Evolutionary conservation across 1,140 invertebrate species (phyloP).

Genomic region (Thaumetopoea pityocampa): DNA sequence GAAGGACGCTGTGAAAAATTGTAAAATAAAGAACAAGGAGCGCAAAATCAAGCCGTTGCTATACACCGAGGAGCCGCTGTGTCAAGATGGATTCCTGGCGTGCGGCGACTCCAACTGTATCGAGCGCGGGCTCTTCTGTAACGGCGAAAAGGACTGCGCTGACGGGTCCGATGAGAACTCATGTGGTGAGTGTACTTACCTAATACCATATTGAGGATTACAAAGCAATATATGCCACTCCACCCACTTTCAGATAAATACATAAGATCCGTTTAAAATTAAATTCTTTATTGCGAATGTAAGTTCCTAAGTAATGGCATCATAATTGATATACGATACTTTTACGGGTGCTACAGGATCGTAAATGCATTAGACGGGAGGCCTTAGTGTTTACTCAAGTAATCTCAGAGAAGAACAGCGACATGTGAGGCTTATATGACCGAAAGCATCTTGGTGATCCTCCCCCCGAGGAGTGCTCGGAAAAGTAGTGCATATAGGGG

Average conservation of each 20-base stretch:
- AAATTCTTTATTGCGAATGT: too few relatives aligned
- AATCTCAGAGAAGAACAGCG: too few relatives aligned
- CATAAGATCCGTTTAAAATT: too few relatives aligned
- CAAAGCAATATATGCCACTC: neutral
- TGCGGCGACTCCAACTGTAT: conserved; percentile 92
- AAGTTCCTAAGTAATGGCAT: too few relatives aligned
- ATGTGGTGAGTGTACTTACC: conserved; percentile 86
- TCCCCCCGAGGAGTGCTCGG: too few relatives aligned
- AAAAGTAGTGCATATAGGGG: too few relatives aligned
- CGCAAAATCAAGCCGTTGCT: conserved; percentile 92
- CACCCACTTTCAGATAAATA: neutral
- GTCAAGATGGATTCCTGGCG: conserved; percentile 89
- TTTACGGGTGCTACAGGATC: too few relatives aligned
- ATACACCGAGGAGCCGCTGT: conserved; percentile 94
- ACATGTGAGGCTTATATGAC: too few relatives aligned
- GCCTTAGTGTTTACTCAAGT: too few relatives aligned
- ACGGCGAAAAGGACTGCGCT: conserved; percentile 92
- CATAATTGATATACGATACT: too few relatives aligned
- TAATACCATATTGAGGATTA: neutral
- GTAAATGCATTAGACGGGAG: too few relatives aligned
- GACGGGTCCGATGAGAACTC: conserved; percentile 95
- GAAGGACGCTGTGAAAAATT: conserved; percentile 96
- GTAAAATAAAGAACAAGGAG: conserved; percentile 93
- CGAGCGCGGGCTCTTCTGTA: conserved; percentile 94
- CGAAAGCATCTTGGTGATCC: too few relatives aligned